Percentiles rank a stretch among this genome's conserved stretches.
Conservation (phyloP, 1,140 invertebrate species). For the Pachyrhynchus sulphureomaculatus region DNA sequence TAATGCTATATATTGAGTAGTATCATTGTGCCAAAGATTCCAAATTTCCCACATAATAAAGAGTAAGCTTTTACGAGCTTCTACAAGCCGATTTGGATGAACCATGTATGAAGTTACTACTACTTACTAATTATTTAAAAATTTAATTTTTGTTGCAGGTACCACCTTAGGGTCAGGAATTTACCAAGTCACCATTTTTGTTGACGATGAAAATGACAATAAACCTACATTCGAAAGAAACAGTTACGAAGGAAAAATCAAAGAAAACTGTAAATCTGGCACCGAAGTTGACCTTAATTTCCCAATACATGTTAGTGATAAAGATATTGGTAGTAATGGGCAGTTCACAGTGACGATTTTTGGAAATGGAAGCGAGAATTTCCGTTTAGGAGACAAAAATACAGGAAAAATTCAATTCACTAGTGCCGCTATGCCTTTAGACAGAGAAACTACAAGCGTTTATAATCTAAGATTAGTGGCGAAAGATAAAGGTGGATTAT, state of each 20-base stretch:
- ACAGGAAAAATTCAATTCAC: slow-evolving; percentile 66
- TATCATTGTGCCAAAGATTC: too few relatives aligned
- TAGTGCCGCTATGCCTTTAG: slow-evolving; percentile 58
- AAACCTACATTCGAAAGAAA: slow-evolving; percentile 74
- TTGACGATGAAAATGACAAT: slow-evolving; percentile 91
- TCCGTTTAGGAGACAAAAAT: slow-evolving; percentile 71
- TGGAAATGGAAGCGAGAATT: slow-evolving; percentile 74
- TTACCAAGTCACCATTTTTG: slow-evolving; percentile 75
- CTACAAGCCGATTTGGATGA: too few relatives aligned
- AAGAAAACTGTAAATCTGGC: slow-evolving; percentile 73
- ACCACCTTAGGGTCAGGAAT: slow-evolving; percentile 57
- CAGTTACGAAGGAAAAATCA: slow-evolving; percentile 74
- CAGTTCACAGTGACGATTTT: slow-evolving; percentile 71
- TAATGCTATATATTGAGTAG: too few relatives aligned
- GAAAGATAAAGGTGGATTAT: slow-evolving; percentile 71
- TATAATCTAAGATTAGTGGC: slow-evolving; percentile 74
- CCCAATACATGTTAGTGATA: slow-evolving; percentile 70
- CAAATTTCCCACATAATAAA: too few relatives aligned
- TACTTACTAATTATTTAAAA: too few relatives aligned
- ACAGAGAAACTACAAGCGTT: slow-evolving; percentile 69
- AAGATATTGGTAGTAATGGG: slow-evolving; percentile 77
- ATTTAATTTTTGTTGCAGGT: slow-evolving; percentile 53
- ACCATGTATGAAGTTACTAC: too few relatives aligned
- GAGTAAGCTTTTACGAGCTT: too few relatives aligned
- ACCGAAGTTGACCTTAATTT: slow-evolving; percentile 71